phyloP scores from a whole-genome alignment of 2,113 vertebrate genomes.

The Proteles cristata region DNA sequence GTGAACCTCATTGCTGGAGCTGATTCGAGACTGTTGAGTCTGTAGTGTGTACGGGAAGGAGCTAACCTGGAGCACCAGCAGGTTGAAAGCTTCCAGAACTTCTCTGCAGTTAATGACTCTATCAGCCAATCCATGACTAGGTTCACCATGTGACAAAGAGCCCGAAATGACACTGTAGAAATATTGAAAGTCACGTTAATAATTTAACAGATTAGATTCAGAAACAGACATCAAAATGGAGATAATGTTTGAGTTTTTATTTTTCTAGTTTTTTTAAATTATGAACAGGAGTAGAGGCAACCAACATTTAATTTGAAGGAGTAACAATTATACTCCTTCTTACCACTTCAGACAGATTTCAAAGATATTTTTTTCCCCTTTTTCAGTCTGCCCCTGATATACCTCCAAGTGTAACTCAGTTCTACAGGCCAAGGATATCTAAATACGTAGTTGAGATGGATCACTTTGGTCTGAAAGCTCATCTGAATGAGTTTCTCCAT shows the following conservation, averaged over 20 bases:
- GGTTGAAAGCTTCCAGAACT: constrained; percentile 96
- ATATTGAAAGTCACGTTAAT: constrained; percentile 52
- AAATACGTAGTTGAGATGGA: background rate
- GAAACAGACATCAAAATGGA: background rate
- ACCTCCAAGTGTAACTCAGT: background rate
- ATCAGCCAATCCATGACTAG: constrained; percentile 95
- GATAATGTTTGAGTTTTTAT: background rate
- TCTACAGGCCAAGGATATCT: background rate
- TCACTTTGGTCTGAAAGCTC: background rate
- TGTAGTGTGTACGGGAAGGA: constrained; percentile 97
- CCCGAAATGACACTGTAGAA: constrained; percentile 91
- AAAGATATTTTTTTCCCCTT: background rate
- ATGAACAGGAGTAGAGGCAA: background rate
- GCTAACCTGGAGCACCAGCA: constrained; percentile 98
- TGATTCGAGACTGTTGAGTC: constrained; percentile 96
- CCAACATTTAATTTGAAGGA: background rate
- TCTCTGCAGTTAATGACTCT: constrained; percentile 98
- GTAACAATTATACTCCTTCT: background rate
- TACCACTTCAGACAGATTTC: background rate
- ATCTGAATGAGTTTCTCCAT: background rate
- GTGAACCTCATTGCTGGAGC: constrained; percentile 94
- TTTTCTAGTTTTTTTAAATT: constrained; percentile 26
- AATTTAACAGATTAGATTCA: background rate
- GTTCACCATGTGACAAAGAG: constrained; percentile 94
- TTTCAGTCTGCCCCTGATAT: background rate